Evolutionary conservation across 1,140 invertebrate species (phyloP).

Genomic region (Lucilia sericata): DNA sequence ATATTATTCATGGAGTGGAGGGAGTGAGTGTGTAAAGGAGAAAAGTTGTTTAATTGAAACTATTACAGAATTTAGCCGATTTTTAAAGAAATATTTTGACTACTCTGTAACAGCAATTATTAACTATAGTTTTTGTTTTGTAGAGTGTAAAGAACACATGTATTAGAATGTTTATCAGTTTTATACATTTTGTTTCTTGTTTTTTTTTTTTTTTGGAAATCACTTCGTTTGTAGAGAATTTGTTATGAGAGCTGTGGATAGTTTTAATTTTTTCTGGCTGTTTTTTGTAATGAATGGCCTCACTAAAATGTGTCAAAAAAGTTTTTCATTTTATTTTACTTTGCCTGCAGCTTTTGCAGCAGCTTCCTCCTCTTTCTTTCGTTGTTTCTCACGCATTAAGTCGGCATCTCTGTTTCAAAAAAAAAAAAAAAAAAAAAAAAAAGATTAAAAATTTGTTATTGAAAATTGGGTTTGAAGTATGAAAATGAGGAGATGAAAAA

Average conservation of each 20-base stretch:
- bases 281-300: background rate
- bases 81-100: too few relatives aligned
- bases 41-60: background rate
- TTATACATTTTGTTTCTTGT: background rate
- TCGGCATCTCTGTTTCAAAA: constrained; percentile 79
- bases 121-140: background rate
- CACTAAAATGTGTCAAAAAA: constrained; percentile 12
- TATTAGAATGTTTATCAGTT: background rate
- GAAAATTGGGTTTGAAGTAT: too few relatives aligned
- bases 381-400: constrained; percentile 84
- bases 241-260: background rate
- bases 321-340: constrained; percentile 41
- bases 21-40: background rate
- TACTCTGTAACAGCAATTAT: background rate
- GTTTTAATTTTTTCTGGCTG: background rate
- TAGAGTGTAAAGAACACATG: background rate
- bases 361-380: constrained; percentile 73
- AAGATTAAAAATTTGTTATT: background rate
- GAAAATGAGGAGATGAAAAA: too few relatives aligned
- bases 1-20: background rate
- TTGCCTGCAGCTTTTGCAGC: constrained; percentile 51
- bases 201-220: background rate
- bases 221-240: background rate
- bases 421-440: constrained; percentile 50
- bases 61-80: background rate